Evolutionary conservation across 2,113 vertebrate species (phyloP).

Genomic region (Asarcornis scutulata): DNA sequence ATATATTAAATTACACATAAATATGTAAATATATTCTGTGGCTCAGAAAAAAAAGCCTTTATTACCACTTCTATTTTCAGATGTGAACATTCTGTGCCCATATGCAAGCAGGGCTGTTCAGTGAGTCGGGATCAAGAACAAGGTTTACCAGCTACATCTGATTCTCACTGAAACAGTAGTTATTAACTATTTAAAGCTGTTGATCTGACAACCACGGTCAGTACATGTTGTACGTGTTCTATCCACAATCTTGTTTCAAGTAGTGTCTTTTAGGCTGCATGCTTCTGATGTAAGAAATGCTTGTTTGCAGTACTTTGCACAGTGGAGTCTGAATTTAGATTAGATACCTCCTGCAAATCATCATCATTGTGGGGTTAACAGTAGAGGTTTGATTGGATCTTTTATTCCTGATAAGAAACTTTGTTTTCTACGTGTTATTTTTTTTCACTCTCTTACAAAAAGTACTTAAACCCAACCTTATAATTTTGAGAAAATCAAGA

Average conservation of each 20-base stretch:
- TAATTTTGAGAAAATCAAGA: conserved; percentile 27
- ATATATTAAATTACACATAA: too few species aligned
- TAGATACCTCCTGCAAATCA: background rate
- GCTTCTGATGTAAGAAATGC: background rate
- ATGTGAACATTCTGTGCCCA: background rate
- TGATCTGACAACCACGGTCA: accelerated
- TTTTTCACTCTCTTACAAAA: background rate
- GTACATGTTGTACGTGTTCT: background rate
- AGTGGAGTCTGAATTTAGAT: background rate
- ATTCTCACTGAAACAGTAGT: background rate
- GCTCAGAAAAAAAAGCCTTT: background rate
- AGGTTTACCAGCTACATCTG: accelerated
- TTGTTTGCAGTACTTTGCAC: background rate
- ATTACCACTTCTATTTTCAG: background rate
- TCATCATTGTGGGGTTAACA: background rate
- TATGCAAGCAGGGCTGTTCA: too few species aligned
- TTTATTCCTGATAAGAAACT: background rate
- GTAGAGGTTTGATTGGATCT: background rate
- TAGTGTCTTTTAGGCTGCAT: background rate
- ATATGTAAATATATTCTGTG: too few species aligned
- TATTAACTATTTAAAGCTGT: background rate
- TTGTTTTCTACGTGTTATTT: background rate
- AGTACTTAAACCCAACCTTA: background rate
- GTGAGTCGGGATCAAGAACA: background rate
- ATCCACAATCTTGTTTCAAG: accelerated